A percentile compares a stretch with the other conserved stretches of the same genome.
Conservation (phyloP, 2,888 invertebrate species). For the Acrobasis suavella region DNA sequence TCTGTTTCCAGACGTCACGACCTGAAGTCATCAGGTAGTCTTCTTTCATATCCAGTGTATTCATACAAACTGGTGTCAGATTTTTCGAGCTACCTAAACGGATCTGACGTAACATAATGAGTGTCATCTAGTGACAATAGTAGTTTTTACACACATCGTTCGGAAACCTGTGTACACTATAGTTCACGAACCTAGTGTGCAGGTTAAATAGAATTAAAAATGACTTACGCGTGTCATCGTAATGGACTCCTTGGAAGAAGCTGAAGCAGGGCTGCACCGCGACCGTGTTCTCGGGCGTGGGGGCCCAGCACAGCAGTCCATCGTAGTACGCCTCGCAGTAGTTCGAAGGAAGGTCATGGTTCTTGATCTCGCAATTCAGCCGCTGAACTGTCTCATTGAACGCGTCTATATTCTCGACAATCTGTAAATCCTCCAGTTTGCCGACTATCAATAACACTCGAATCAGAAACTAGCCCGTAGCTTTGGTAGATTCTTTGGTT, state of each 20-base stretch:
- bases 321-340: conserved; percentile 88
- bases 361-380: conserved; percentile 61
- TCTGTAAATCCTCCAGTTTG: conserved; percentile 79
- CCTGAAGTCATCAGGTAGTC: no score
- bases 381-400: conserved; percentile 60
- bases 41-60: no score
- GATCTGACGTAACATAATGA: no score
- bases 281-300: conserved; percentile 86
- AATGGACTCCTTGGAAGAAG: conserved; percentile 89
- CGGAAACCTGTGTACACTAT: no score
- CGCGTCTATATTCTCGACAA: conserved; percentile 62
- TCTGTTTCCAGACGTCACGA: no score
- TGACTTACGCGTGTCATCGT: conserved; percentile 92
- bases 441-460: conserved; percentile 41
- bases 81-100: no score
- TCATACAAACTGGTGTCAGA: no score
- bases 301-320: conserved; percentile 92
- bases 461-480: conserved; percentile 47
- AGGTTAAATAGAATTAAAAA: conserved; percentile 6
- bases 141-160: no score
- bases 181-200: no score
- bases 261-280: conserved; percentile 90
- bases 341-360: conserved; percentile 50
- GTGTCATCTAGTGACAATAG: no score
- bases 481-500: conserved; percentile 58